Conservation (phyloP, 2,888 invertebrate species). For the Drosophila recens region DNA sequence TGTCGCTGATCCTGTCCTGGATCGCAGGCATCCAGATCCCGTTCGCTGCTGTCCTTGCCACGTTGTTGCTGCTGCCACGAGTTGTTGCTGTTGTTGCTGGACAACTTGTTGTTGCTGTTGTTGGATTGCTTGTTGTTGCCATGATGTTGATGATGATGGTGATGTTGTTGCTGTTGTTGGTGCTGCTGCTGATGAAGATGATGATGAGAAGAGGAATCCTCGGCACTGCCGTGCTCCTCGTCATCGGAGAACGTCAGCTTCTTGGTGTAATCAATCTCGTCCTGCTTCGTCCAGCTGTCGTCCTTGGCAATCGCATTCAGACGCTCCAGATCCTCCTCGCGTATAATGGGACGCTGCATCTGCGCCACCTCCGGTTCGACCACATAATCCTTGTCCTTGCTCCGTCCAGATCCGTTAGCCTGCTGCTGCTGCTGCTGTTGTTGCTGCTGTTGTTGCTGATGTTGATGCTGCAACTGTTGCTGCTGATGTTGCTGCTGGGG, state of each 20-base stretch:
- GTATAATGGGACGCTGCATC: constrained; percentile 94
- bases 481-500: constrained; percentile 52
- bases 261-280: constrained; percentile 97
- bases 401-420: constrained; percentile 58
- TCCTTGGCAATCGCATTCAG: constrained; percentile 96
- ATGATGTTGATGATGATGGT: constrained; percentile 44
- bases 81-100: constrained; percentile 49
- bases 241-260: constrained; percentile 98
- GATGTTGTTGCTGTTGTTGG: constrained; percentile 50
- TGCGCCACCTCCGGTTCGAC: constrained; percentile 87
- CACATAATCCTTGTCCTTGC: constrained; percentile 78
- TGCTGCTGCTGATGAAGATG: constrained; percentile 36
- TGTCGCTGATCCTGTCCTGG: constrained; percentile 67
- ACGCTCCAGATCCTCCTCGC: constrained; percentile 95
- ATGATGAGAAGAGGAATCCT: constrained; percentile 53
- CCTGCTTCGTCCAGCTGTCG: constrained; percentile 96
- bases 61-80: constrained; percentile 75
- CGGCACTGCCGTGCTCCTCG: constrained; percentile 87
- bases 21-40: constrained; percentile 59
- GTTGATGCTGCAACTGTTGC: constrained; percentile 29
- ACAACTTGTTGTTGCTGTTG: constrained; percentile 2
- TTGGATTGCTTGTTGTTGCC: neutral
- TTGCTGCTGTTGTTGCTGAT: constrained; percentile 44
- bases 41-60: constrained; percentile 59
- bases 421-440: constrained; percentile 45